Base-by-base conservation (phyloP, 1,140 invertebrate genomes). In the Hestina assimilis region DNA sequence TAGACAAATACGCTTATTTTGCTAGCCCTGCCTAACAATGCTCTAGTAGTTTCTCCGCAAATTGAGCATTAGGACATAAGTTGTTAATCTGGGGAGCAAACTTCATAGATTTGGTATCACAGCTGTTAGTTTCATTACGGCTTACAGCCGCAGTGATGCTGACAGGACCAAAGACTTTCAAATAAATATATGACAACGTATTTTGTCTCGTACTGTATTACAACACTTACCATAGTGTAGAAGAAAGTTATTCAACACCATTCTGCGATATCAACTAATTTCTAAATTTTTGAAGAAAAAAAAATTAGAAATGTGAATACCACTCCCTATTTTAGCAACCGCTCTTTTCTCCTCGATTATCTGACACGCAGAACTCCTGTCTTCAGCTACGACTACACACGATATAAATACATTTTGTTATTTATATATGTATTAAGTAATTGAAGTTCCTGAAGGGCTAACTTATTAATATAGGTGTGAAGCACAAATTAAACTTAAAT, bases 291-390 rank as follows among this genome's bases (percentile, higher is more conserved):
- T 15, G 42, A 45, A 26, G 7, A 1, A 26, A 11, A 15, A 45
- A 45, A 45, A 28, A 17, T 21, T 12, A 17, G 19, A 35, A 11
- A 14, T 50, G 11, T 55, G 48, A 62, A 54, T 54, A 50, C 28
- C 15, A 46, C 29, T 76, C 72, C 80, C 78, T 63, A 17, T 41
- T 31, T 59, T 53, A 65, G 75, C 83, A 81, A 63, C 56, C 9
- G n/a, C 3, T 33, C 59, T 17, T n/a, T 46, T 29, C 77, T n/a
- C 83, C 80, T 87, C 82, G 38, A 66, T 72, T 82, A 77, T 87
- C 83, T 79, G 82, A 85, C 59, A 83, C 66, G 83, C 83, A 87
- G 83, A 69, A 61, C 62, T 77, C 80, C 80, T 81, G 69, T 85
- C 82, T 63, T 87, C 83, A 85, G 83, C 79, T 81, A 77, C 76